A percentile compares a stretch with the other conserved stretches of the same genome.
phyloP scores from a whole-genome alignment of 2,113 vertebrate genomes.

The Bambusicola thoracicus region DNA sequence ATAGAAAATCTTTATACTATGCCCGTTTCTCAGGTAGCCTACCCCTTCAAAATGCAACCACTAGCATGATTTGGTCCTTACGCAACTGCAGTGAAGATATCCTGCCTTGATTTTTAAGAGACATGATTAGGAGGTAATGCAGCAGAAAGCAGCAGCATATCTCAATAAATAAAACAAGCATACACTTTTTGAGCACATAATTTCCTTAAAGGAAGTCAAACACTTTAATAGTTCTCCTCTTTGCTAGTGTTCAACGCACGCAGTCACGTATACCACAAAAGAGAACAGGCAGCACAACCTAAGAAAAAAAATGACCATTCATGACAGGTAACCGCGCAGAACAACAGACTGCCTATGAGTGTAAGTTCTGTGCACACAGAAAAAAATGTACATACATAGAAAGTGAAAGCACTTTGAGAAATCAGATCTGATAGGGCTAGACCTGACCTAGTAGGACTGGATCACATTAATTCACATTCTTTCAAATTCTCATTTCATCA shows the following conservation, averaged over 20 bases:
- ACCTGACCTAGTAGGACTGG: background rate
- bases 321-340: background rate
- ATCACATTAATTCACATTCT: background rate
- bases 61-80: background rate
- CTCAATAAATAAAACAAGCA: background rate
- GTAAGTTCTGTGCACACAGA: background rate
- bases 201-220: background rate
- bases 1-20: background rate
- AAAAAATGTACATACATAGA: background rate
- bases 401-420: background rate
- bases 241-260: background rate
- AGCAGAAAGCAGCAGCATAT: background rate
- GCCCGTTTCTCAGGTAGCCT: background rate
- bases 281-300: background rate
- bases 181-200: background rate
- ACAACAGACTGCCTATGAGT: background rate
- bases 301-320: background rate
- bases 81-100: background rate
- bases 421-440: background rate
- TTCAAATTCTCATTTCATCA: background rate
- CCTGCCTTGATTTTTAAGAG: background rate
- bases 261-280: background rate
- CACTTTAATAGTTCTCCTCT: background rate
- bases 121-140: background rate
- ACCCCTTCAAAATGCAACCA: background rate